Conservation (phyloP, 2,888 invertebrate genomes). For the Leptinotarsa haldemani region DNA sequence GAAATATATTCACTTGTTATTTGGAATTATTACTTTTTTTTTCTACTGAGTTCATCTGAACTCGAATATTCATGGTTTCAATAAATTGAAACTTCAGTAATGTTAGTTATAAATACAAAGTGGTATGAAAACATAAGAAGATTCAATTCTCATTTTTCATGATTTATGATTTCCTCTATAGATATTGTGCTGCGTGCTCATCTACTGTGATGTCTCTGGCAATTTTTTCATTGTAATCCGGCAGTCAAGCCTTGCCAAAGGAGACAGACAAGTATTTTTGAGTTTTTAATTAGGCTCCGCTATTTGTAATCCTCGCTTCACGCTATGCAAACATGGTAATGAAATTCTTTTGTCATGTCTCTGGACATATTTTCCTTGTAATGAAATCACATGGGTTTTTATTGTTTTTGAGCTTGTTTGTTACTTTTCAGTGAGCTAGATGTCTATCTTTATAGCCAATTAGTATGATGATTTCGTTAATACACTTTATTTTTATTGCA, state of each 20-base stretch:
- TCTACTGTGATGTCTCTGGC: neutral
- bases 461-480: constrained; percentile 13
- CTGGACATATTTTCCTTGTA: constrained; percentile 11
- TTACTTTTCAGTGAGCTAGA: constrained; percentile 17
- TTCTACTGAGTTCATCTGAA: too few species aligned
- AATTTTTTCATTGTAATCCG: constrained; percentile 11
- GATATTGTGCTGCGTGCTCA: neutral
- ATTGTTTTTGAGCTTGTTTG: constrained; percentile 17
- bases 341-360: constrained; percentile 32
- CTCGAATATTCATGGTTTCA: too few species aligned
- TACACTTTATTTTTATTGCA: constrained; percentile 12
- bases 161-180: neutral
- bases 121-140: too few species aligned
- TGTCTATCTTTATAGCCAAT: constrained; percentile 19
- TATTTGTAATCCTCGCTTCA: constrained; percentile 33
- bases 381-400: constrained; percentile 12
- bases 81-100: too few species aligned
- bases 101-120: too few species aligned
- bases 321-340: constrained; percentile 28
- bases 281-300: constrained; percentile 16
- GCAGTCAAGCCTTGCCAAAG: neutral
- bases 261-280: constrained; percentile 6
- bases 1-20: too few species aligned
- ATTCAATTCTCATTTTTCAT: neutral
- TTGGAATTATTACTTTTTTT: too few species aligned